These are phyloP conservation scores for Drosophila aff. DNA, from an alignment of 1,140 invertebrate genomes.

Conservation along the genomic window DNA sequence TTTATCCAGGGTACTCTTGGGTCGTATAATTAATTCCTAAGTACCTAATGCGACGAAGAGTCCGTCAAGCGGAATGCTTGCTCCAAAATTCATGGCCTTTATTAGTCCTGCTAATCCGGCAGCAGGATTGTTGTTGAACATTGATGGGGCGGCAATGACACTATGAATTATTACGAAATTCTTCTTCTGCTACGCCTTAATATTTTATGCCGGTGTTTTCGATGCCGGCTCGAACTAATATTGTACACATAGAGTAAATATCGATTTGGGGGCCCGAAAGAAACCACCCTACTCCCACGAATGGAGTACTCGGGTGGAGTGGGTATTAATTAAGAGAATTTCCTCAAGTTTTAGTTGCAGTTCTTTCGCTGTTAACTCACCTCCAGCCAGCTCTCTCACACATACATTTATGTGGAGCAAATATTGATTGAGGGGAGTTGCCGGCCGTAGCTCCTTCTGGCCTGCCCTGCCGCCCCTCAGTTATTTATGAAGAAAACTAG, in stretches of 20 bases:
- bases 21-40: background rate
- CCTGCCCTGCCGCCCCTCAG: constrained; percentile 3
- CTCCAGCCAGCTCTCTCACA: constrained; percentile 1
- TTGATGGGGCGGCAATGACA: constrained; percentile 25
- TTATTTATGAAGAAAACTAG: constrained; percentile 39
- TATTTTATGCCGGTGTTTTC: constrained; percentile 31
- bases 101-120: constrained; percentile 37
- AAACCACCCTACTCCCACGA: background rate
- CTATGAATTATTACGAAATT: constrained; percentile 38
- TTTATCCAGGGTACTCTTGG: background rate
- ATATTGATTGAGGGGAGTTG: constrained; percentile 37
- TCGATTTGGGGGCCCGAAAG: constrained; percentile 22
- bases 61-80: constrained; percentile 23
- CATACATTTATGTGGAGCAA: constrained; percentile 35
- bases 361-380: constrained; percentile 28
- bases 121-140: constrained; percentile 11
- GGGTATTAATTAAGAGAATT: constrained; percentile 49
- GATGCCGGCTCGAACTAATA: constrained; percentile 2
- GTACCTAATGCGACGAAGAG: background rate
- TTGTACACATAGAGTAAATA: constrained; percentile 27
- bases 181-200: constrained; percentile 2
- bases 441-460: background rate
- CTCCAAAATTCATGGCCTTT: constrained; percentile 24
- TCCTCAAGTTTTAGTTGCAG: constrained; percentile 40
- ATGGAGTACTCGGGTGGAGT: background rate